Evolutionary conservation across 64 coral and sea anemone species (phyloP).

Genomic region (Dendronephthya gigantea): DNA sequence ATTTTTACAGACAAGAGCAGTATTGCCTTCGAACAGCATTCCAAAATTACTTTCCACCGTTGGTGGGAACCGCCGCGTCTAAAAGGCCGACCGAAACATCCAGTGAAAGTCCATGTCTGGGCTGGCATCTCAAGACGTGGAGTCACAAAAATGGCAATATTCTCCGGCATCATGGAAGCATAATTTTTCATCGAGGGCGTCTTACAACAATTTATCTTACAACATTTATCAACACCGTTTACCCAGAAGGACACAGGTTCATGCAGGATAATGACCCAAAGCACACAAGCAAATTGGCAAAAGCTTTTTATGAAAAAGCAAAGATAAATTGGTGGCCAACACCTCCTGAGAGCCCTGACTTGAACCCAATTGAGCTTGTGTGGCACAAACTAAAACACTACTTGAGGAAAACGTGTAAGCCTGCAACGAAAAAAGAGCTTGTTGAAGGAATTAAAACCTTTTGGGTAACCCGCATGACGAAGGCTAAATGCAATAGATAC

Average conservation of each 20-base stretch:
- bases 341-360: background rate
- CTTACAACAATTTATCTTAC: background rate
- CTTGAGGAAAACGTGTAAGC: background rate
- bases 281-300: background rate
- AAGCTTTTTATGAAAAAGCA: background rate
- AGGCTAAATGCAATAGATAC: constrained; percentile 8
- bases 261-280: constrained; percentile 3
- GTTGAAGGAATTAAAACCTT: background rate
- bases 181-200: background rate
- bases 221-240: background rate
- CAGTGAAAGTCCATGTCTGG: background rate
- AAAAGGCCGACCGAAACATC: constrained; percentile 1
- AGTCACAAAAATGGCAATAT: background rate
- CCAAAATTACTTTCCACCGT: background rate
- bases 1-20: constrained; percentile 26
- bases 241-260: background rate
- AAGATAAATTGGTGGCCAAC: background rate
- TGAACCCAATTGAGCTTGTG: background rate
- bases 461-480: background rate
- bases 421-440: background rate
- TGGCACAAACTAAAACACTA: constrained; percentile 5
- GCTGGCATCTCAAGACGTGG: background rate
- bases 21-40: background rate
- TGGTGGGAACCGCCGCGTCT: background rate
- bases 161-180: background rate